Base-by-base conservation (phyloP, 1,140 invertebrate genomes). In the Paramacrobiotus metropolitanus region DNA sequence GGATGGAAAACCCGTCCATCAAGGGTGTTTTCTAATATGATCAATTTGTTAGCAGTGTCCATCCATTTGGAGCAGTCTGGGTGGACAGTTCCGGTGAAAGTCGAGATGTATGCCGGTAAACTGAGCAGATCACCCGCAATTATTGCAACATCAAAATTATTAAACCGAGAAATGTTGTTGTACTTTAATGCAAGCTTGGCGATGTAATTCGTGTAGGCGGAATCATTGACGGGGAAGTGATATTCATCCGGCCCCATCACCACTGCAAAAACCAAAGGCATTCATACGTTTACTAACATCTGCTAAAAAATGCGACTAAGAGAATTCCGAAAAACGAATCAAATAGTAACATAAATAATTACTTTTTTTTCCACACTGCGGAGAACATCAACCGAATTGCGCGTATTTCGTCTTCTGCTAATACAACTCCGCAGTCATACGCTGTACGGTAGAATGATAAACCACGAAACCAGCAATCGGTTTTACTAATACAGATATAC, bases 241-340 rank as follows among this genome's bases (percentile, higher is more conserved):
- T 55, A 55, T 63, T 74, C 73, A 65, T 74, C 73, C 30, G 73
- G 73, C 30, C 69, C 68, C 68, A 72, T 71, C 21, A 74, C 72
- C 48, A 63, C 72, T 74, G 62, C 24, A 68, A 62, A 55, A 55
- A 55, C 4, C 4, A 24, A 55, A 18, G 24, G 9, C 24, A 9
- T 55, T 55, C 24, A 9, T 55, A 18, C 9, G 24, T 18, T 4
- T 28, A 55, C 24, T 55, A 4, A 28, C 4, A 24, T 4, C 48
- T 9, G 48, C n/a, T 40, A n/a, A n/a, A n/a, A n/a, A 40, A 40
- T 40, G 9, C n/a, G 34, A 40, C 34, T n/a, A 40, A 9, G 34
- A 40, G 34, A 9, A 40, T 40, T n/a, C n/a, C n/a, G n/a, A n/a
- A n/a, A n/a, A n/a, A n/a, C n/a, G n/a, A n/a, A n/a, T n/a, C n/a